Evolutionary conservation across 2,888 invertebrate genomes (phyloP), one percentile per base, ranked within the genome.

Genomic region (Pterostichus madidus): DNA sequence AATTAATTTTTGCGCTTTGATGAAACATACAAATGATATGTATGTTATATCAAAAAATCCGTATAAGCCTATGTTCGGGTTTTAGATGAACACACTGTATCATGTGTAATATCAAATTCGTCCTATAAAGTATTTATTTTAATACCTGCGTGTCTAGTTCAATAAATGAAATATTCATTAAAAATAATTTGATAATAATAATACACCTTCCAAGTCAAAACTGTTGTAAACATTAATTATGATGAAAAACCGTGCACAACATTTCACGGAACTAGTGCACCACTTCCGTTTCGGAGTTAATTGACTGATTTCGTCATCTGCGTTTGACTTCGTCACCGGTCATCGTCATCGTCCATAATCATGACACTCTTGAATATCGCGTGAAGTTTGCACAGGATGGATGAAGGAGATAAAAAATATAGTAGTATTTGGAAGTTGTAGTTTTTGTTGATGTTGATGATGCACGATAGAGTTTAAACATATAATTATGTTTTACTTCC

Each of bases 401-500:
- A 59, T 59, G 31, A 31, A 31, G 2, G 31, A 31, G 10, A 8
- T 10, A 59, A 59, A 59, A 59, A 31, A 59, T 24, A 24, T 11
- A 59, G 7, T 5, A 31, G 10, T 59, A 56, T 56, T 56, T 56
- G 53, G 53, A 17, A 17, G 53, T 56, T 56, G 15, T 17, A 56
- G 13, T 56, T 56, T 56, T 17, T 5, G 8, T 56, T 56, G 15
- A 56, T 56, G 53, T 56, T 56, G 53, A 15, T 56, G 17, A 17
- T 13, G 17, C 53, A 56, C 53, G 53, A 13, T 56, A 56, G 13
- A 56, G 15, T 8, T 24, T 59, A 59, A 59, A 59, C 11, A 59
- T 10, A 24, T 24, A 31, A 59, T 59, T 59, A 59, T 59, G 17
- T 11, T 59, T 59, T 3, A 56, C 11, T 59, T 59, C 59, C 59